Base-by-base conservation (phyloP, 2,797 vertebrate species). In the Syngnathus rostellatus region DNA sequence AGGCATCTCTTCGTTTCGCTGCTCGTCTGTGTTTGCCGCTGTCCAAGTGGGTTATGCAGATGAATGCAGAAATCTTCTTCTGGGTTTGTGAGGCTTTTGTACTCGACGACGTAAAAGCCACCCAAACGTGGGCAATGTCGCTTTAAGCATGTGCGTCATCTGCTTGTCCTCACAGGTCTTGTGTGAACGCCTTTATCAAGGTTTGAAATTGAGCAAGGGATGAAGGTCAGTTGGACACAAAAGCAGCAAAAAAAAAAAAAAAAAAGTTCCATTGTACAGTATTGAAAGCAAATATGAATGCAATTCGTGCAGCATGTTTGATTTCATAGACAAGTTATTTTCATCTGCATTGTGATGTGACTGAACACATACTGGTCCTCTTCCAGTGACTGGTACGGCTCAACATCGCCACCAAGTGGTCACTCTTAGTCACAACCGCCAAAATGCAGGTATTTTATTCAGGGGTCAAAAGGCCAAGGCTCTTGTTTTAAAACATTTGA, bases 321-420 rank as follows among this genome's bases (percentile, higher is more conserved):
- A 58, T 37, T 8, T 12, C 25, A 17, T 16, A 12, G 9, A 12
- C 10, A 25, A 21, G 55, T 16, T 31, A 21, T 7, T 37, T 16
- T 57, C 31, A 37, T 38, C 31, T 14, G 55, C 55, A 16, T 19
- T n/a, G 37, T 38, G 57, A 59, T 3, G 37, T 3, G 48, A 50
- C 14, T 46, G 45, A 8, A 38, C 8, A 7, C 17, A 8, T 2
- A n/a, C 23, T 54, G 12, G 12, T 14, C 11, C 25, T 12, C 23
- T 2, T 8, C 11, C 43, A 5, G 2, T 55, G 40, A 23, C 40
- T 62, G 60, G 0, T 37, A 23, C 17, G 66, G 81, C 84, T 80
- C 81, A 71, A 86, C 70, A 80, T 61, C 82, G 75, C 84, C 86
- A 68, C 80, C 88, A 71, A 72, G 84, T 85, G 88, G 84, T 8